Percentiles rank a stretch among this genome's conserved stretches.
These are phyloP conservation scores for Bufotes viridis DNA, from an alignment of 2,797 vertebrate genomes.

Conservation along the genomic window DNA sequence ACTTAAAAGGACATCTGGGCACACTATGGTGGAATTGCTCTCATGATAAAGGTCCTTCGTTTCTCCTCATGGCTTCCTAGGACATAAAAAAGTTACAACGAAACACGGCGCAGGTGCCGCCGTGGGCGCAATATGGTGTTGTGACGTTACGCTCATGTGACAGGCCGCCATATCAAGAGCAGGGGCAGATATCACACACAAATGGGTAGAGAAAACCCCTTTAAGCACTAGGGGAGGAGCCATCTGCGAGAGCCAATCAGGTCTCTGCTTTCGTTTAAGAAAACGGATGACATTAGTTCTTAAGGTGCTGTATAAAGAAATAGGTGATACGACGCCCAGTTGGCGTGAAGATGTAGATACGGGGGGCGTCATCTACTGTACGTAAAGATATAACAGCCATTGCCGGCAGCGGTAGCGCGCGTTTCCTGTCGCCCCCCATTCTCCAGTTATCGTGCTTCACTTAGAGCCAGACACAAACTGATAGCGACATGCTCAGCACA, in stretches of 20 bases:
- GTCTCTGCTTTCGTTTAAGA: neutral
- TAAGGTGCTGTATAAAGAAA: too few relatives aligned
- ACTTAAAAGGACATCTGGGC: too few relatives aligned
- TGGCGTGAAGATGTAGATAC: neutral
- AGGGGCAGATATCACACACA: neutral
- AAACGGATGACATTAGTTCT: neutral
- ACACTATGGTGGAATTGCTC: too few relatives aligned
- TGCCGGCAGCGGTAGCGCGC: neutral
- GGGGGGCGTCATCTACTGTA: neutral
- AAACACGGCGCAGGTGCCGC: too few relatives aligned
- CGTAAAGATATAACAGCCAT: neutral
- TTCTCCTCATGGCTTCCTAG: too few relatives aligned
- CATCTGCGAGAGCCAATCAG: neutral
- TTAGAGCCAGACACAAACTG: conserved; percentile 53
- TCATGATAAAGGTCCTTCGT: too few relatives aligned
- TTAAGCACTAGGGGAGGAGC: neutral
- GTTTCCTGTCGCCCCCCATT: conserved; percentile 12
- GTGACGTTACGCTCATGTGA: too few relatives aligned
- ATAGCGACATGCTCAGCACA: conserved; percentile 22
- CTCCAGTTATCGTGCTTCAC: conserved; percentile 40
- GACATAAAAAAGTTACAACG: too few relatives aligned
- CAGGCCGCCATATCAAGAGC: neutral
- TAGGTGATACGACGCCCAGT: too few relatives aligned
- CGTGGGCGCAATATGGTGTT: too few relatives aligned
- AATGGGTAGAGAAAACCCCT: too few relatives aligned